Conservation (phyloP, 53 echinoderm and acorn worm species). For the Crossaster papposus region DNA sequence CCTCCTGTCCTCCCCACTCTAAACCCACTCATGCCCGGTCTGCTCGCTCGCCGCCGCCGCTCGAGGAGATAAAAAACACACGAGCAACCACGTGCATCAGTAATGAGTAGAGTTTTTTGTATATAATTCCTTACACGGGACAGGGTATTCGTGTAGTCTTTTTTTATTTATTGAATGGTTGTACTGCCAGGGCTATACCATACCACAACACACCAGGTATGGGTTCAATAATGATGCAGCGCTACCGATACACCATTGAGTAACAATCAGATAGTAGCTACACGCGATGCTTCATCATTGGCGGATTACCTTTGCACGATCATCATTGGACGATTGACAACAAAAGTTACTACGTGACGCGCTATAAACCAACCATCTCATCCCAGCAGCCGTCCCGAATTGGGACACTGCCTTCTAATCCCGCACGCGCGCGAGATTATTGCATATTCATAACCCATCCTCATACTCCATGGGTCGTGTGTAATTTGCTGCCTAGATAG, state of each 20-base stretch:
- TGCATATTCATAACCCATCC: constrained; percentile 18
- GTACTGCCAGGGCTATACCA: background rate
- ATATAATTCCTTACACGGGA: constrained; percentile 23
- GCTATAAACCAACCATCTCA: background rate
- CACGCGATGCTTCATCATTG: background rate
- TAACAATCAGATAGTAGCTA: background rate
- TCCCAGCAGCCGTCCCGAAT: constrained; percentile 63
- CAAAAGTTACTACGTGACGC: constrained; percentile 72
- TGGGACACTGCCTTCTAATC: constrained; percentile 55
- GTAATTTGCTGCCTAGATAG: constrained; percentile 28
- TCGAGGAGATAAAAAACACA: constrained; percentile 35
- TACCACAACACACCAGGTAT: background rate
- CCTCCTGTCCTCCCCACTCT: constrained; percentile 12
- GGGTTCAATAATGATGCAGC: background rate
- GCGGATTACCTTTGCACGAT: constrained; percentile 53
- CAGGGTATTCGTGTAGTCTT: background rate
- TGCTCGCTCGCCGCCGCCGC: background rate
- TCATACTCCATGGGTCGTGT: constrained; percentile 31
- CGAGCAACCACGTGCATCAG: constrained; percentile 40
- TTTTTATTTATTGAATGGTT: background rate
- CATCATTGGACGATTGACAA: constrained; percentile 65
- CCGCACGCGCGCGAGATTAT: background rate
- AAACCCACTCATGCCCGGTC: constrained; percentile 23
- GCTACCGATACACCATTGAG: background rate
- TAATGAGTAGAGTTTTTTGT: constrained; percentile 36